Base-by-base conservation (phyloP, 2,888 invertebrate species). In the Sisyra nigra region DNA sequence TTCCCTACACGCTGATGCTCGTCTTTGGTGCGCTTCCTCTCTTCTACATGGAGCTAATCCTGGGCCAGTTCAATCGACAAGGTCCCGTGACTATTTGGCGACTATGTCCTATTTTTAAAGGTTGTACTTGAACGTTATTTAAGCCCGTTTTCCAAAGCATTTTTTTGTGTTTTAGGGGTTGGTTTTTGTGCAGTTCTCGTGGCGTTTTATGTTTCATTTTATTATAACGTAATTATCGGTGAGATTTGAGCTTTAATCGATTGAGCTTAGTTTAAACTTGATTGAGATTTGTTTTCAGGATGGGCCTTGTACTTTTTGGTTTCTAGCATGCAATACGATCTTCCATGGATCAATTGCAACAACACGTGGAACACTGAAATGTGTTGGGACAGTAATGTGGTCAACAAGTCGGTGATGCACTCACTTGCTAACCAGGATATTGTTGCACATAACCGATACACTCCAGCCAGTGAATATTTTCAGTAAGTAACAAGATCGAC, bases 191-290 rank as follows among this genome's bases (percentile, higher is more conserved):
- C 81, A 13, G 81, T 82, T 33, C 69, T 82, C 60, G 79, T 83
- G 32, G 81, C 82, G 10, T 83, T 81, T 63, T 82, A 80, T 63
- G 80, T 83, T 10, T 81, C 81, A 0, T 83, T 82, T 61, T 83
- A 83, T 61, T 83, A 83, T 66, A 87, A 87, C 62, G 84, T 86
- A 43, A 85, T 87, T 53, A 84, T 87, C 53, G 84, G 74, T 74
- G 58, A 68, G 67, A 57, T 47, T 19, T 30, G 15, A n/a, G n/a
- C n/a, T n/a, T n/a, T n/a, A n/a, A n/a, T n/a, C n/a, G n/a, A 14
- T 44, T 30, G 4, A 11, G 10, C 14, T 8, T 6, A 33, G 4
- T 3, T 13, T 33, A 33, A 30, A 8, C 30, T 8, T 30, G 6
- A 8, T 15, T 9, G 14, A 18, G 40, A 39, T 11, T 14, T 3